phyloP scores from a whole-genome alignment of 2,888 invertebrate species.

The Exephanes ischioxanthus region DNA sequence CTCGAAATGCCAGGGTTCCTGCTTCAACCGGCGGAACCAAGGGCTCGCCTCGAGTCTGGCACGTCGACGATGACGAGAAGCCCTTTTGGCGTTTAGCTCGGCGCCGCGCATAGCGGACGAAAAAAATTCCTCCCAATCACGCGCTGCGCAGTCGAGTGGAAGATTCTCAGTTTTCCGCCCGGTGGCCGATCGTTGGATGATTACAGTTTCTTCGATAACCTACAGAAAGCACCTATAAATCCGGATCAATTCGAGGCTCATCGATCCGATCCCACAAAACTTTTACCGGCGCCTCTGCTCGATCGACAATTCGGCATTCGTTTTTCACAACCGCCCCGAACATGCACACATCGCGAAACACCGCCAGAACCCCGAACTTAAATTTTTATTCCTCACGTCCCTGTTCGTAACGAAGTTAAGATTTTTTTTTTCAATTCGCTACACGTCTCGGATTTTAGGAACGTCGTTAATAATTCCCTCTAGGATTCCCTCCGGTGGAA shows the following conservation, averaged over 20 bases:
- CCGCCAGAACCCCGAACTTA: neutral
- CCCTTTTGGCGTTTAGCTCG: slow-evolving; percentile 18
- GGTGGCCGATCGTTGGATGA: too few relatives aligned
- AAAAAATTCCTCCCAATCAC: slow-evolving; percentile 25
- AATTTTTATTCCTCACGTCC: neutral
- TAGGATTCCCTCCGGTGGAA: slow-evolving; percentile 23
- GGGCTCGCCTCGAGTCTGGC: slow-evolving; percentile 18
- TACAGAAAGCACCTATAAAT: neutral
- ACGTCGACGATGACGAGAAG: slow-evolving; percentile 38
- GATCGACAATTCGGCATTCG: too few relatives aligned
- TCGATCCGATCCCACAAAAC: too few relatives aligned
- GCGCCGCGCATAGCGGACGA: neutral
- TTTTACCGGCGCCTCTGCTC: too few relatives aligned
- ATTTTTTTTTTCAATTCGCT: slow-evolving; percentile 13
- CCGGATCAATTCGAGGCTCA: too few relatives aligned
- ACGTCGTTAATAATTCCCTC: slow-evolving; percentile 35
- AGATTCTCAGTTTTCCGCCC: neutral
- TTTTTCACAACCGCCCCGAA: too few relatives aligned
- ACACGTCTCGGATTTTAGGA: slow-evolving; percentile 47
- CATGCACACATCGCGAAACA: too few relatives aligned
- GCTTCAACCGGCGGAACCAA: slow-evolving; percentile 25
- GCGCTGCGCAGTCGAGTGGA: neutral
- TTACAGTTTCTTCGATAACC: too few relatives aligned
- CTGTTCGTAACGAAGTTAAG: neutral
- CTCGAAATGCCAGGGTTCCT: slow-evolving; percentile 60